Evolutionary conservation across 2,888 invertebrate genomes (phyloP), one percentile per base, ranked within the genome.

Genomic region (Ophonus ardosiacus): DNA sequence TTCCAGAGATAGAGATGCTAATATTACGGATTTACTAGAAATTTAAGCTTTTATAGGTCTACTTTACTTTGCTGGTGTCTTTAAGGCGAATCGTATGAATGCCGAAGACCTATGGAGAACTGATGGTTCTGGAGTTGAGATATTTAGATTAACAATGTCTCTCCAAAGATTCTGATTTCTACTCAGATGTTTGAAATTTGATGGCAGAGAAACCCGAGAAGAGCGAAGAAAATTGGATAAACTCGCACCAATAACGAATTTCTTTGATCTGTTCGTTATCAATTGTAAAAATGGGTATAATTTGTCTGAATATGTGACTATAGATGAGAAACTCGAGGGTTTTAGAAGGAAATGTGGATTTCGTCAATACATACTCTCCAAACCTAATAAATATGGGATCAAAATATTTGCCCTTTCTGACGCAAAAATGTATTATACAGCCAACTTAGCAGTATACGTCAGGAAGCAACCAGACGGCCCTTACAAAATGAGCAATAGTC

Each of bases 111-210:
- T 68, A n/a, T 68, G 68, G 68, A 38, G 7, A 18, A 18, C 68
- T 31, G 68, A 17, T 68, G 76, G 76, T n/a, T n/a, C 43, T 15
- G 76, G 76, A 76, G 17, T 76, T 43, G 76, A 76, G n/a, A 76
- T 76, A 13, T 76, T 76, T 38, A 8, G 76, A 15, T 40, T 43
- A 38, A 76, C 51, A 76, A 76, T 76, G 76, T 51, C 15, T 15
- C 18, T 51, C n/a, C 17, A 76, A 40, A 38, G 76, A 15, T 76
- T 76, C 15, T 3, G 15, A 17, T 43, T 76, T n/a, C 6, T 51
- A 38, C 18, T 51, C 7, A 57, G n/a, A n/a, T 76, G 43, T 51
- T 51, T 76, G 13, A 15, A 51, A 43, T 76, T 76, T 17, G 76
- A 76, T 51, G 24, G 43, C 40, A 43, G 10, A 56, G 40, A 76